A percentile compares a stretch with the other conserved stretches of the same genome.
Evolutionary conservation across 2,888 invertebrate genomes (phyloP).

Genomic region (Gerris lacustris): DNA sequence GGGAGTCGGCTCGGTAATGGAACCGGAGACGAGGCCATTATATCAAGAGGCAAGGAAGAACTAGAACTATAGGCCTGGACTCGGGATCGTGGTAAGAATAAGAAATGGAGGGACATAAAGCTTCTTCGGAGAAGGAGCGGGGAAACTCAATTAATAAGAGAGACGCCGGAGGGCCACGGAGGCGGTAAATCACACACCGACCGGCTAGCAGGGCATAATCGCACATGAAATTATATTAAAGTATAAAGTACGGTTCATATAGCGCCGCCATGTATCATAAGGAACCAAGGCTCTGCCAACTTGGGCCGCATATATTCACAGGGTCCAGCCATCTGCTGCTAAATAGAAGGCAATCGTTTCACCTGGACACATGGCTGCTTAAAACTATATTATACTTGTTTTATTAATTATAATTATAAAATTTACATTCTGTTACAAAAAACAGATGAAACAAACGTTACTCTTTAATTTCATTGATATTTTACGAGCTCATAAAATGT

Average conservation of each 20-base stretch:
- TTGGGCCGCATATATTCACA: not conserved
- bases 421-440: no score
- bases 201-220: not conserved
- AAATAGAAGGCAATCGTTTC: no score
- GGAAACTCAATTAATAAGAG: constrained; percentile 5
- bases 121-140: not conserved
- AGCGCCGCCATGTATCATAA: not conserved
- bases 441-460: no score
- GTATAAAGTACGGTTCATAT: not conserved
- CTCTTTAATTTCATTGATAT: no score
- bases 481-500: no score
- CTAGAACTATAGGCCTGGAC: not conserved
- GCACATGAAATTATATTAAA: not conserved
- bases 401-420: no score
- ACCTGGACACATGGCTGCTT: no score
- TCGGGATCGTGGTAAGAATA: not conserved
- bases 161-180: not conserved
- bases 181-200: not conserved
- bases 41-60: not conserved
- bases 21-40: not conserved
- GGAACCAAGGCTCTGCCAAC: not conserved
- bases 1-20: not conserved
- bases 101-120: not conserved
- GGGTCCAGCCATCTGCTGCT: no score
- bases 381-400: no score